Base-by-base conservation (phyloP, 2,113 vertebrate genomes). In the Scophthalmus maximus region DNA sequence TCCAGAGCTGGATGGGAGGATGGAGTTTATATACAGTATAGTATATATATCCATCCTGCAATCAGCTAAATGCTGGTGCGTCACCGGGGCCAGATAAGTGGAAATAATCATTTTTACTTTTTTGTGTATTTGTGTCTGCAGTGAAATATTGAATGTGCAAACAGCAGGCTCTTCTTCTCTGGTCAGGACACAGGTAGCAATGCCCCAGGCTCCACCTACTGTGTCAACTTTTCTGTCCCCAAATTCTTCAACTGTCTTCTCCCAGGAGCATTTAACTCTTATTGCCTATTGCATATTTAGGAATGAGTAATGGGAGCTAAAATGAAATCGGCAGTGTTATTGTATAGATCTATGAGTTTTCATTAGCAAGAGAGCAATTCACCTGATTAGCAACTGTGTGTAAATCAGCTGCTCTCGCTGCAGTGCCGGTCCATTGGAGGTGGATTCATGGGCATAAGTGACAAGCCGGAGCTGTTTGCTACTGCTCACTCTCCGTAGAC, bases 311-410 rank as follows among this genome's bases (percentile, higher is more conserved):
- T 90, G 80, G 71, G 30, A 75, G 79, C 69, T 75, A 79, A 86
- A 93, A 82, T 86, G 70, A 90, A 86, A 90, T 84, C 84, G 58
- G 73, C 63, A 79, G 78, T 73, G 76, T 87, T 88, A 81, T 73
- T 84, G 78, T 87, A 89, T 82, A 86, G 91, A 91, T 93, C 89
- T 92, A 90, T 91, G 91, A 78, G 79, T 90, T 93, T 92, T 93
- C 91, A 93, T 93, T 94, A 93, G 87, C 90, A 93, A 84, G 90
- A 93, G 90, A 93, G 92, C 92, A 91, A 92, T 93, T 94, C 83
- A 34, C 60, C 83, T 92, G 86, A 93, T 93, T 91, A 92, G 87
- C 78, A 78, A 73, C 80, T 64, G 85, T 71, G 88, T 88, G 87
- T 94, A 93, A 94, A 93, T 94, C 91, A 91, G 75, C 73, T 34